Evolutionary conservation across 2,888 invertebrate species (phyloP).

Genomic region (Diplazon laetatorius): DNA sequence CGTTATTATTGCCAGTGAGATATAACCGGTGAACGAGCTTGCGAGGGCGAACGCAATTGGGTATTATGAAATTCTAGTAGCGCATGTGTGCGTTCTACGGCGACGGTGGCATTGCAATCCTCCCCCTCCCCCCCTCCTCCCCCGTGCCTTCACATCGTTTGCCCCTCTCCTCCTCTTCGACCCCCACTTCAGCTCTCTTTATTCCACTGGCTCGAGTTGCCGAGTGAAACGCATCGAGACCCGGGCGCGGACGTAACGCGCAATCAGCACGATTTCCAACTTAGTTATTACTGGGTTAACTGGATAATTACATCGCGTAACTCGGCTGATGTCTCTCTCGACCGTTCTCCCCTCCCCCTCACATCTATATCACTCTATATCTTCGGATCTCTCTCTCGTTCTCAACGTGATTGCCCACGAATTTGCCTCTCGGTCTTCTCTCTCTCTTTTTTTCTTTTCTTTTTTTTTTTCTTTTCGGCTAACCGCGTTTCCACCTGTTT

Average conservation of each 20-base stretch:
- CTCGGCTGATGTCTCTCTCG: conserved; percentile 12
- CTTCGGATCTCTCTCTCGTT: too few species aligned
- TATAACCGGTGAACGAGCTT: conserved; percentile 27
- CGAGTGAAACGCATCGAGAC: conserved; percentile 62
- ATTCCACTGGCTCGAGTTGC: conserved; percentile 39
- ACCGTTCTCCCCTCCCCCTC: neutral
- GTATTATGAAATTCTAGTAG: conserved; percentile 63
- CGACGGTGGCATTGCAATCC: neutral
- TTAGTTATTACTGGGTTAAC: conserved; percentile 63
- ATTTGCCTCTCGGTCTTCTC: conserved; percentile 7
- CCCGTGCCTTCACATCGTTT: neutral
- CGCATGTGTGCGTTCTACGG: conserved; percentile 34
- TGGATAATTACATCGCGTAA: conserved; percentile 62
- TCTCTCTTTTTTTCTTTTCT: conserved; percentile 37
- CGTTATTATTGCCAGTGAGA: conserved; percentile 19
- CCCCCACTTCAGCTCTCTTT: neutral
- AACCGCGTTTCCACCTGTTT: conserved; percentile 35
- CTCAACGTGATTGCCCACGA: too few species aligned
- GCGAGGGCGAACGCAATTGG: conserved; percentile 51
- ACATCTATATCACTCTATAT: conserved; percentile 23
- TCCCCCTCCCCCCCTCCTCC: neutral
- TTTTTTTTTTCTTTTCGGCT: conserved; percentile 31
- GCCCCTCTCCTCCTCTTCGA: neutral
- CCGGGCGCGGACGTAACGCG: conserved; percentile 47
- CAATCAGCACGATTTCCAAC: conserved; percentile 63